Base-by-base conservation (phyloP, 2,113 vertebrate genomes). In the Dissostichus mawsoni region DNA sequence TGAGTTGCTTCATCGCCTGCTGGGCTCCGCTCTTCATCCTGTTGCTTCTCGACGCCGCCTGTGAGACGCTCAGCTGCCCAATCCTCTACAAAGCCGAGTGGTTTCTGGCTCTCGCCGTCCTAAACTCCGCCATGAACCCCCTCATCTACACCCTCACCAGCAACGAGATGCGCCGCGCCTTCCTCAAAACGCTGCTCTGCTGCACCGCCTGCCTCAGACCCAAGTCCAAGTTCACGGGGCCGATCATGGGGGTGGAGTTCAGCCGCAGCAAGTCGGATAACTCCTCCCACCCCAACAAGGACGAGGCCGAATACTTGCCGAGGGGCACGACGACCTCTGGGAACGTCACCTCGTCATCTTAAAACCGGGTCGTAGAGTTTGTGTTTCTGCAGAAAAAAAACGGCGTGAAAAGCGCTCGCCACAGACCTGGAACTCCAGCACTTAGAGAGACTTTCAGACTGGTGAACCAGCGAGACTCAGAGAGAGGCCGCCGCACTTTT, bases 41-140 rank as follows among this genome's bases (percentile, higher is more conserved):
- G n/a, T 95, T 99, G 29, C 94, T 99, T 51, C 92, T 99, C 85
- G 98, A 99, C n/a, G 97, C 97, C 69, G 97, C 96, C 12, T 99
- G 98, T 68, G 95, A 95, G 90, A 97, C 95, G 20, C 94, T 92
- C 59, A 55, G 91, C 45, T 99, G 98, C 55, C 76, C 90, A 1
- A 96, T 99, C 90, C 96, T 99, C 61, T 98, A 96, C 92, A 95
- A 96, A 73, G 96, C 97, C 0, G 97, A 99, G 88, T 99, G 98
- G 96, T 99, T 99, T 92, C 93, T 99, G 91, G 97, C 97, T 1
- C 82, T 99, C 82, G 98, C 98, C 0, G 98, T 99, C 83, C 96
- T 99, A 80, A 99, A 99, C 91, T 99, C 98, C 0, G 98, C 97
- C 87, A 99, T 97, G 61, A 99, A 99, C 91, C 98, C 98, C n/a